Evolutionary conservation across 2,113 vertebrate species (phyloP), one percentile per base, ranked within the genome.

Genomic region (Columba janthina): DNA sequence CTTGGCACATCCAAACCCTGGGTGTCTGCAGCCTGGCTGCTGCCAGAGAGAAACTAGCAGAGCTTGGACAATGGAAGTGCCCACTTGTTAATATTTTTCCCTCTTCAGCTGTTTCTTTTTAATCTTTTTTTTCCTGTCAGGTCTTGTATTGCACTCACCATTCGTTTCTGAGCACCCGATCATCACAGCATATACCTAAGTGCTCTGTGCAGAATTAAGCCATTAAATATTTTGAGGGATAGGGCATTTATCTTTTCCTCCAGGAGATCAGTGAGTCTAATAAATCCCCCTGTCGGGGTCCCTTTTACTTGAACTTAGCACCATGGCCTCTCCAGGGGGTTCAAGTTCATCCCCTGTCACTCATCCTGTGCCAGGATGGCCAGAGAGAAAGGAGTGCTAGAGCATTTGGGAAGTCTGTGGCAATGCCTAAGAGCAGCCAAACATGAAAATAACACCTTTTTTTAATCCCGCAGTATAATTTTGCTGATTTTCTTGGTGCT

Each of bases 301-400:
- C 61, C 58, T 60, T 34, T 42, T 32, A 21, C 72, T 29, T 48
- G 20, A 29, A 8, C 36, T 62, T 42, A 44, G 73, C 38, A 21
- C 77, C 3, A 8, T 0, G 1, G 40, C 20, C 48, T 46, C 8
- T 0, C 56, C 15, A 2, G 40, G 7, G 15, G 72, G 50, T 28
- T 44, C 65, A 26, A 18, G 56, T 40, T 62, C 78, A 28, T 53
- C 42, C 65, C 24, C 22, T 38, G 54, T 51, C 61, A 19, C 61
- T 34, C 48, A n/a, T 16, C 71, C 56, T 0, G 0, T 18, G 48
- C 71, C 42, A 29, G 65, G 40, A 8, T 6, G 20, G 34, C 8
- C 17, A 57, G 72, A 77, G 31, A 46, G 29, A 22, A 38, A 22
- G 5, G 34, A 73, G 29, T 1, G 17, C 42, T 53, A n/a, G 48